Percentiles rank a stretch among this genome's conserved stretches.
Conservation (phyloP, 2,113 vertebrate genomes). For the Macaca fascicularis region T2T-MFA8v1.1 NC_088376.1:146918501-146919000, state of each 20-base stretch:
- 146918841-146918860: background rate
- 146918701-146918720: fast-evolving
- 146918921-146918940: background rate
- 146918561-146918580: background rate
- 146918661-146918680: background rate
- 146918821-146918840: background rate
- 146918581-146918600: background rate
- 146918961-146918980: background rate
- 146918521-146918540: background rate
- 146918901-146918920: background rate
- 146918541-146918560: background rate
- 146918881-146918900: background rate
- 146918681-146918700: background rate
- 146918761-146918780: background rate
- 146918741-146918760: background rate
- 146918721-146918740: background rate
- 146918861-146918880: background rate
- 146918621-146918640: background rate
- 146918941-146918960: background rate
- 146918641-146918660: background rate
- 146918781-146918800: background rate
- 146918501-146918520: background rate
- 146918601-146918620: fast-evolving
- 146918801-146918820: background rate
- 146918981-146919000: no score